Conservation (phyloP, 2,113 vertebrate species). For the Brachyistius frenatus region DNA sequence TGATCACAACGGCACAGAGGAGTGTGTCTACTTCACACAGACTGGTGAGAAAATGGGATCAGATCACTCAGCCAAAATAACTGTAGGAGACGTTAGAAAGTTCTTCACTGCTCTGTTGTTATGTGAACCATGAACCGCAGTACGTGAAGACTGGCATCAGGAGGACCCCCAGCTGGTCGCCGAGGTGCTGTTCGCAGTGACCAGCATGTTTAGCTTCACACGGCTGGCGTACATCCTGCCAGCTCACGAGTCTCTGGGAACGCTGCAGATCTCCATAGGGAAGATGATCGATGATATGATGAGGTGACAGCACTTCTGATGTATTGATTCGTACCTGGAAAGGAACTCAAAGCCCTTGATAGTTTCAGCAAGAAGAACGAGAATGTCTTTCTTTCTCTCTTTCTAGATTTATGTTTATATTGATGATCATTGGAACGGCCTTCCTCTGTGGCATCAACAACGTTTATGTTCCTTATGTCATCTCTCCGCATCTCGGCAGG, state of each 20-base stretch:
- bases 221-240: conserved; percentile 92
- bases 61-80: background rate
- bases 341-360: background rate
- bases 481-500: conserved; percentile 88
- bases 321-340: background rate
- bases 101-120: background rate
- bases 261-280: conserved; percentile 93
- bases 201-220: conserved; percentile 94
- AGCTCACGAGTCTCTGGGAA: conserved; percentile 91
- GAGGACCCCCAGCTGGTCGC: conserved; percentile 92
- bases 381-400: background rate
- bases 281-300: conserved; percentile 96
- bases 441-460: conserved; percentile 95
- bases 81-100: background rate
- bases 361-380: background rate
- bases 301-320: conserved; percentile 72
- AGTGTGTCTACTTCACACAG: conserved; percentile 89
- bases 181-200: conserved; percentile 92
- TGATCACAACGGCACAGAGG: conserved; percentile 43
- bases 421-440: conserved; percentile 93
- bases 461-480: conserved; percentile 89
- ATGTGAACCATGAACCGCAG: conserved; percentile 68
- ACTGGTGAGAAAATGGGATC: conserved; percentile 80
- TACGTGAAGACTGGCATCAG: conserved; percentile 85
- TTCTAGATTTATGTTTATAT: conserved; percentile 91